Percentiles rank a stretch among this genome's conserved stretches.
Conservation (phyloP, 1,140 invertebrate genomes). For the Neuroterus valhalla region DNA sequence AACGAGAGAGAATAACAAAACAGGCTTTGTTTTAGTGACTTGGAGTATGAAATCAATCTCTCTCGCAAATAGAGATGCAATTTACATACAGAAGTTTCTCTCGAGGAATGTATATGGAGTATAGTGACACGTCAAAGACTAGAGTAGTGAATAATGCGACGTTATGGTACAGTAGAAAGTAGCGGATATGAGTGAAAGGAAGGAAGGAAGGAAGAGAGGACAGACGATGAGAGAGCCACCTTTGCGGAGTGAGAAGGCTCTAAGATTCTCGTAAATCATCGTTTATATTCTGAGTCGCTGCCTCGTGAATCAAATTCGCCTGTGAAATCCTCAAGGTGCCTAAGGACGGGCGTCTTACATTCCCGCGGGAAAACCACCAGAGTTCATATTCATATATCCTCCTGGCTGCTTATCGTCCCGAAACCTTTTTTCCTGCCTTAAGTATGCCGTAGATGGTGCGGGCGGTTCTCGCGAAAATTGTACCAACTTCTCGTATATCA, state of each 20-base stretch:
- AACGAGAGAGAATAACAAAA: too few relatives aligned
- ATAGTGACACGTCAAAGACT: conserved; percentile 27
- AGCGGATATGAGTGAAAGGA: conserved; percentile 39
- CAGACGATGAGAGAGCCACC: conserved; percentile 38
- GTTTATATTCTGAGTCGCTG: conserved; percentile 63
- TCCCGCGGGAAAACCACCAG: conserved; percentile 42
- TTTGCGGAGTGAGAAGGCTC: conserved; percentile 40
- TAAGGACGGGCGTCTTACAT: conserved; percentile 51
- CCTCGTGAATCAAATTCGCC: conserved; percentile 65
- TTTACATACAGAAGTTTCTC: background rate
- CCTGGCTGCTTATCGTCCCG: conserved; percentile 49
- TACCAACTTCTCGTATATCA: conserved; percentile 25
- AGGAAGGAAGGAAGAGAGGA: conserved; percentile 36
- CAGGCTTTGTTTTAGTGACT: too few relatives aligned
- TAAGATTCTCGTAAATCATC: conserved; percentile 65
- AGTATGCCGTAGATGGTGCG: conserved; percentile 28
- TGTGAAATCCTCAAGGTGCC: conserved; percentile 53
- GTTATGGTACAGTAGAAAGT: background rate
- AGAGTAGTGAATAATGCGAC: conserved; percentile 22
- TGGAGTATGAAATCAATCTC: too few relatives aligned
- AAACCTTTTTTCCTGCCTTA: conserved; percentile 45
- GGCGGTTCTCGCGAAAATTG: conserved; percentile 5
- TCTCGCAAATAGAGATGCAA: conserved; percentile 7
- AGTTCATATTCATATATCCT: conserved; percentile 53
- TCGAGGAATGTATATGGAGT: background rate